Evolutionary conservation across 2,888 invertebrate genomes (phyloP).

Genomic region (Napeogenes inachia): DNA sequence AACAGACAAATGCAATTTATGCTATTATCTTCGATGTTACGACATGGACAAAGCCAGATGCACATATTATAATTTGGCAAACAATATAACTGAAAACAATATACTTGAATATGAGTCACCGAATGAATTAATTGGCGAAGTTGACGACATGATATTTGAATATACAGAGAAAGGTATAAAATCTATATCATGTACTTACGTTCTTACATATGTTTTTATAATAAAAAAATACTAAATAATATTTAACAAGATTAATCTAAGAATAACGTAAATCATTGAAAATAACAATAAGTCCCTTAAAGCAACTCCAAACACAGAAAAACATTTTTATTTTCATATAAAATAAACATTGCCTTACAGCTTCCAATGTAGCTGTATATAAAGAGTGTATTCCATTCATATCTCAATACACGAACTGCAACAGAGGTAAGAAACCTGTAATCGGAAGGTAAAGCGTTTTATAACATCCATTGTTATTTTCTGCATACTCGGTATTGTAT

Average conservation of each 20-base stretch:
- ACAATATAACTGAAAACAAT: constrained; percentile 28
- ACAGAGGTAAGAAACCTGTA: constrained; percentile 44
- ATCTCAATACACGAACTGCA: constrained; percentile 54
- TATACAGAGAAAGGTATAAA: constrained; percentile 43
- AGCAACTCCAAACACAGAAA: neutral
- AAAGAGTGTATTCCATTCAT: constrained; percentile 55
- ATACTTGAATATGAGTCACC: constrained; percentile 19
- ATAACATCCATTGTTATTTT: too few relatives aligned
- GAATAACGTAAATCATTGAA: neutral
- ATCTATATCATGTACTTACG: neutral
- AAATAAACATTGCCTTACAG: constrained; percentile 34
- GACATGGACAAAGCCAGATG: constrained; percentile 37
- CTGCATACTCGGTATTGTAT: too few relatives aligned
- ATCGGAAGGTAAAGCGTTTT: neutral
- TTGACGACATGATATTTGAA: constrained; percentile 42
- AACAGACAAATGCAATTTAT: constrained; percentile 32
- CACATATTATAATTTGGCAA: constrained; percentile 43
- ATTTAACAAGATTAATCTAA: too few relatives aligned
- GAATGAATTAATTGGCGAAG: constrained; percentile 24
- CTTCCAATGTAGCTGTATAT: constrained; percentile 25
- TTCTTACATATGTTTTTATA: neutral
- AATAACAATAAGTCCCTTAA: constrained; percentile 5
- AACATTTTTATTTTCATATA: neutral
- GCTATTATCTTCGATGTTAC: constrained; percentile 45
- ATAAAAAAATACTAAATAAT: too few relatives aligned